Evolutionary conservation across 1,140 invertebrate species (phyloP), one percentile per base, ranked within the genome.

Genomic region (Drosophila littoralis): DNA sequence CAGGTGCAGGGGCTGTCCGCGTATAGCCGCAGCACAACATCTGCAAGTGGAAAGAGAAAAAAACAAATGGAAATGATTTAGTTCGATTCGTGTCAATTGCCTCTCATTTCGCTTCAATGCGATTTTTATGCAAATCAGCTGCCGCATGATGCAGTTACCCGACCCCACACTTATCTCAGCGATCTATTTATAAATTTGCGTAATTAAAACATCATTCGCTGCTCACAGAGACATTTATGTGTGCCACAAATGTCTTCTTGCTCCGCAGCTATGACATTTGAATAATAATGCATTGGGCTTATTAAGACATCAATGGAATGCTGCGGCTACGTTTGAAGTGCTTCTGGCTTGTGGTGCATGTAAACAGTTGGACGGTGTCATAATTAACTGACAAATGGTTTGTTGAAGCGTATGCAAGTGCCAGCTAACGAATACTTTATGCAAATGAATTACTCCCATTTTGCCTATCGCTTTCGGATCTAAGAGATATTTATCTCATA

Each of bases 251-350:
- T 73, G 64, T 81, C 82, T 85, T 81, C 71, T 66, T 77, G 73
- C 61, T 51, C 43, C 51, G 48, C 12, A 52, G 42, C 32, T 54
- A 51, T 85, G 79, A 52, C 79, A 83, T 86, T 83, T 86, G 76
- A 77, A 86, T 84, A 84, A 85, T 72, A 78, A 71, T 78, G 81
- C 65, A 48, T 67, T 85, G 33, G 43, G 65, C 79, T 81, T 79
- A 88, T 86, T 86, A 79, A 86, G 83, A 86, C 79, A 86, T 88
- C 82, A 79, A 36, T 68, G 82, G 82, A 88, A 86, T 86, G 75
- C 68, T 35, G 79, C 77, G 83, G 82, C 67, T 17, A 38, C 64
- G 65, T 86, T 86, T 86, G 82, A 88, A 82, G 77, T 81, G 75
- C 22, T 54, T 66, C 57, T 70, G 45, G 51, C 60, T 82, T 45